phyloP scores from a whole-genome alignment of 1,140 invertebrate genomes.

The Drosophila persimilis region DNA sequence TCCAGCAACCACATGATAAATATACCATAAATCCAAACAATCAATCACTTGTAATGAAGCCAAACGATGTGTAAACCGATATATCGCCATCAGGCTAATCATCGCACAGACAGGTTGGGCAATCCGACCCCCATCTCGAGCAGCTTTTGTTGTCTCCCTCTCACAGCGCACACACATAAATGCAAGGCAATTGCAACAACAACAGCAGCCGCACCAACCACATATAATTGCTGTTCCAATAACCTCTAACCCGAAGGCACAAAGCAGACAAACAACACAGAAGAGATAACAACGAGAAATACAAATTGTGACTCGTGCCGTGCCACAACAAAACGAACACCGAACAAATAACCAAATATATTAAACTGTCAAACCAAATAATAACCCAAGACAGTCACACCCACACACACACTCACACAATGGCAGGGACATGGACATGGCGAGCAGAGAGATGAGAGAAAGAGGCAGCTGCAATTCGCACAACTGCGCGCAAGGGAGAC shows the following conservation, averaged over 20 bases:
- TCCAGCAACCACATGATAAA: slow-evolving; percentile 23
- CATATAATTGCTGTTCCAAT: slow-evolving; percentile 68
- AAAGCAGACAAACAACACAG: slow-evolving; percentile 22
- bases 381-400: slow-evolving; percentile 54
- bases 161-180: slow-evolving; percentile 9
- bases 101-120: slow-evolving; percentile 28
- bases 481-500: too few species aligned
- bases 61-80: slow-evolving; percentile 30
- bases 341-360: slow-evolving; percentile 47
- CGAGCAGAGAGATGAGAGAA: slow-evolving; percentile 8
- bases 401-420: slow-evolving; percentile 23
- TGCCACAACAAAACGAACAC: slow-evolving; percentile 26
- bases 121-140: slow-evolving; percentile 51
- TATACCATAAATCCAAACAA: slow-evolving; percentile 26
- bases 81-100: slow-evolving; percentile 38
- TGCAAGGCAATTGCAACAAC: slow-evolving; percentile 19
- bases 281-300: slow-evolving; percentile 36
- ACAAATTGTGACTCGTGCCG: slow-evolving; percentile 54
- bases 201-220: slow-evolving; percentile 34
- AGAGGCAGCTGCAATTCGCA: too few species aligned
- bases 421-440: slow-evolving; percentile 14
- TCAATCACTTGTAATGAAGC: slow-evolving; percentile 44
- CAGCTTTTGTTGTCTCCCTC: slow-evolving; percentile 25
- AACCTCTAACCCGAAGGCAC: slow-evolving; percentile 61
- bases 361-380: slow-evolving; percentile 64